phyloP scores from a whole-genome alignment of 2,797 vertebrate genomes.

The Pteronotus mesoamericanus region DNA sequence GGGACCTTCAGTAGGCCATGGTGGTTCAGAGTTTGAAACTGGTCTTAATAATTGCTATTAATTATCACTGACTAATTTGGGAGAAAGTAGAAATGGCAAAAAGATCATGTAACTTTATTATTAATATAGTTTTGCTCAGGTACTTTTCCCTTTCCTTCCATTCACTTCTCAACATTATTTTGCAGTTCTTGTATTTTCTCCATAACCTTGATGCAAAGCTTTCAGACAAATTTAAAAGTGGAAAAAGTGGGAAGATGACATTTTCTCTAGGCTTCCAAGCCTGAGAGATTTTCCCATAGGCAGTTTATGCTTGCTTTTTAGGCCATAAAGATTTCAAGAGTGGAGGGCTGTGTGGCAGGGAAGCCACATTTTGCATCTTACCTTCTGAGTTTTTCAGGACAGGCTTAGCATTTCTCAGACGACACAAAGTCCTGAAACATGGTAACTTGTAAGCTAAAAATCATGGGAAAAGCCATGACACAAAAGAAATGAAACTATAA shows the following conservation, averaged over 20 bases:
- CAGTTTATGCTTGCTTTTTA: neutral
- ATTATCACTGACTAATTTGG: neutral
- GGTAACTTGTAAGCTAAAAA: neutral
- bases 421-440: neutral
- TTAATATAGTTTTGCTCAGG: neutral
- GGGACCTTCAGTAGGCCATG: neutral
- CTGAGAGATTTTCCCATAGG: neutral
- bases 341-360: neutral
- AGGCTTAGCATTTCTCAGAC: neutral
- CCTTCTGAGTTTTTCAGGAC: neutral
- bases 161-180: neutral
- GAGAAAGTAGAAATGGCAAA: constrained; percentile 34
- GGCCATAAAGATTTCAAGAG: neutral
- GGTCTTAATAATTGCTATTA: neutral
- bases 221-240: neutral
- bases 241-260: neutral
- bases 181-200: neutral
- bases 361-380: neutral
- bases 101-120: neutral
- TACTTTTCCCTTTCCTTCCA: neutral
- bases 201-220: neutral
- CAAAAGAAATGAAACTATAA: neutral
- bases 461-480: neutral
- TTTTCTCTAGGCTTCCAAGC: neutral
- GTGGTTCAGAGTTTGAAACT: neutral